These are phyloP conservation scores for Daboia siamensis DNA, from an alignment of 2,113 vertebrate genomes.

Conservation along the genomic window DNA sequence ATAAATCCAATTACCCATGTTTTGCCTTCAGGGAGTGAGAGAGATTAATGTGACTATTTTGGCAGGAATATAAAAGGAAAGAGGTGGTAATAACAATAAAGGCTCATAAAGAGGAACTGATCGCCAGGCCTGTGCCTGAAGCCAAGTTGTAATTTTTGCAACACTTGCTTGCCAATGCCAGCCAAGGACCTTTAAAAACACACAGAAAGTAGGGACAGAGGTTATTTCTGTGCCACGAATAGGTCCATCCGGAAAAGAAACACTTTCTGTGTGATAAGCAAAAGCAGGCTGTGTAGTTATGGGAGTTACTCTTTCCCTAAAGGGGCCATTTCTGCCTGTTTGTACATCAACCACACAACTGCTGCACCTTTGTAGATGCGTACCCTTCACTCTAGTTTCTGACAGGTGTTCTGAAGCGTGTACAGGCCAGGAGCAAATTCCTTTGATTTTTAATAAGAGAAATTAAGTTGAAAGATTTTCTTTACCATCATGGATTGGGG, in stretches of 20 bases:
- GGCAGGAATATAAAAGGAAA: conserved; percentile 80
- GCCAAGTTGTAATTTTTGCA: conserved; percentile 41
- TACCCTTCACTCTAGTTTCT: background rate
- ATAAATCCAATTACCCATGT: conserved; percentile 83
- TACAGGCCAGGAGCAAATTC: background rate
- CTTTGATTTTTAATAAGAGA: background rate
- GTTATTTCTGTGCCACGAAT: conserved; percentile 26
- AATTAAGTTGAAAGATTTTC: background rate
- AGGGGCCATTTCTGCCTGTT: background rate
- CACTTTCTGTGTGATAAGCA: background rate
- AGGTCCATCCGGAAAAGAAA: conserved; percentile 8
- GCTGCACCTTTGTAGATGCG: background rate
- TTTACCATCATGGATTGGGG: too few species aligned
- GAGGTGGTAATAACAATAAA: conserved; percentile 75
- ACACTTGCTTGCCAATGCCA: background rate
- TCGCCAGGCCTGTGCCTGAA: conserved; percentile 23
- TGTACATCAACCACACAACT: background rate
- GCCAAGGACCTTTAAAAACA: background rate
- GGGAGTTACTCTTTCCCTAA: too few species aligned
- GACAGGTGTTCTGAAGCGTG: background rate
- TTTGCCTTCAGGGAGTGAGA: conserved; percentile 75
- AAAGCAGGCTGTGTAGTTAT: background rate
- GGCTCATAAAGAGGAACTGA: conserved; percentile 64
- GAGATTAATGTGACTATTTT: conserved; percentile 83
- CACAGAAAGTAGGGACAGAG: background rate